Base-by-base conservation (phyloP, 2,888 invertebrate species). In the Ceratothoa steindachneri region DNA sequence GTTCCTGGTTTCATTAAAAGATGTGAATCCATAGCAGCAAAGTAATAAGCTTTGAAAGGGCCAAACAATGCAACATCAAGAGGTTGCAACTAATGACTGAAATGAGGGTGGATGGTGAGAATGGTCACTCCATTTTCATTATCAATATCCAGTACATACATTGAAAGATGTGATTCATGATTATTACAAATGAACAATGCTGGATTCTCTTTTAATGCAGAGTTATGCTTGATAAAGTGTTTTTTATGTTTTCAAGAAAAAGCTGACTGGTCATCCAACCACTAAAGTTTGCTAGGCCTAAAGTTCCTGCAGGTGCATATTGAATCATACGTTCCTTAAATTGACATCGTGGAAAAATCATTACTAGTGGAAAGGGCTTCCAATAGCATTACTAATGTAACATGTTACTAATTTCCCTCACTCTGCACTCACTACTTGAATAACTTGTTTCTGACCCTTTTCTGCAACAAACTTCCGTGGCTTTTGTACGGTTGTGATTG, bases 31-130 rank as follows among this genome's bases (percentile, higher is more conserved):
- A 72, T 72, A 28, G 67, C 72, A 12, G 72, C 24, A 51, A 51
- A 31, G 53, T 72, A 72, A 30, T 52, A 52, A 51, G n/a, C 77
- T 74, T 83, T 81, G 41, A 83, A 82, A 1, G 82, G 82, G 9
- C 80, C 81, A 75, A 80, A 83, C 19, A 82, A 75, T 27, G 81
- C 71, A 69, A 82, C 67, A 79, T 82, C 82, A 67, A 83, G 80
- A 9, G 84, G 84, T 75, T 85, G 85, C 31, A 84, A 72, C 77
- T 83, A 84, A 75, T 84, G 83, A 51, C 82, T 82, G 71, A 82
- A 83, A 80, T 85, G 84, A 28, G 83, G 83, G 29, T 84, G 84
- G 67, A 85, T 81, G n/a, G 84, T 83, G 28, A 85, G 74, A 80
- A 84, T 79, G 19, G 83, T 83, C 22, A 85, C 82, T 15, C 84